phyloP scores from a whole-genome alignment of 2,888 invertebrate species.

The Drosophila colorata region DNA sequence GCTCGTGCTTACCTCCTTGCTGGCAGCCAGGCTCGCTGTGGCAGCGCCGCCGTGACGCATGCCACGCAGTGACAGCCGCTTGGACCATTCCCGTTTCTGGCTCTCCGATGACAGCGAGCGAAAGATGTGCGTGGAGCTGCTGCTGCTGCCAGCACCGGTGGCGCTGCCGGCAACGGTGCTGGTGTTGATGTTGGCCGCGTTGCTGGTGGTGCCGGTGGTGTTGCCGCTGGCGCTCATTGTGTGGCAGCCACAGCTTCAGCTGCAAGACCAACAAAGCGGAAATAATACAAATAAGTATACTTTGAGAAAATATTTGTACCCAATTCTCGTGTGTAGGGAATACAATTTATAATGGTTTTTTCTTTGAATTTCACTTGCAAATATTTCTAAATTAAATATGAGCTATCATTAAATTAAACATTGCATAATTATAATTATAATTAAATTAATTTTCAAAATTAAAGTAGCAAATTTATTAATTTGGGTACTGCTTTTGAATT shows the following conservation, averaged over 20 bases:
- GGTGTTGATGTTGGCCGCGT: constrained; percentile 32
- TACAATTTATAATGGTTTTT: no score
- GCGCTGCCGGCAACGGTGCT: background rate
- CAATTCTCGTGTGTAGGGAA: no score
- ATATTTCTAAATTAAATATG: no score
- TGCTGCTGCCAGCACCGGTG: constrained; percentile 18
- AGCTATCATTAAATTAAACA: no score
- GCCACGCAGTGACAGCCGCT: constrained; percentile 90
- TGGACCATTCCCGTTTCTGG: constrained; percentile 90
- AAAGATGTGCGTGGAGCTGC: constrained; percentile 86
- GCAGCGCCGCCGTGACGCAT: constrained; percentile 86
- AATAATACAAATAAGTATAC: constrained; percentile 7
- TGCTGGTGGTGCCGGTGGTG: constrained; percentile 18
- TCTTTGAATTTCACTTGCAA: no score
- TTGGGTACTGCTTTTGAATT: no score
- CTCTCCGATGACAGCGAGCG: constrained; percentile 89
- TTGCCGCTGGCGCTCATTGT: constrained; percentile 65
- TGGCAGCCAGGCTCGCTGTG: constrained; percentile 86
- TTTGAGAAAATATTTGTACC: background rate
- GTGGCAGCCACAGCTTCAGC: constrained; percentile 28
- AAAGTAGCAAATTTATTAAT: no score
- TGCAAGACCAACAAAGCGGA: constrained; percentile 15
- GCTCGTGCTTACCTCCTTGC: constrained; percentile 78
- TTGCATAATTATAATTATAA: no score
- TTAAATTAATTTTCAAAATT: no score